Evolutionary conservation across 2,113 vertebrate species (phyloP), one percentile per base, ranked within the genome.

Genomic region (Cephalopterus ornatus): DNA sequence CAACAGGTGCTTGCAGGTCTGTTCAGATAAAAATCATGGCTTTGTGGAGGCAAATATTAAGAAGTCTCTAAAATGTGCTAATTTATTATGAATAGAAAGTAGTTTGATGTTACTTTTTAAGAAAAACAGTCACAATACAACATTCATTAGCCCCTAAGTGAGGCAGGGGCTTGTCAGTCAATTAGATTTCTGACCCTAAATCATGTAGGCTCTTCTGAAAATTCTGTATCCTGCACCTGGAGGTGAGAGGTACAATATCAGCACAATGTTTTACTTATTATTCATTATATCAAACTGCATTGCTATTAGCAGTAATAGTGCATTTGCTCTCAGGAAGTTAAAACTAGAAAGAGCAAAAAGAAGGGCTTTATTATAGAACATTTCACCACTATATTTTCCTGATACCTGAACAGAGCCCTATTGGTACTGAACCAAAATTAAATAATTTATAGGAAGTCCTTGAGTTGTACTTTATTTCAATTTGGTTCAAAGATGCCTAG

Each of bases 1-100:
- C 95, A 97, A 97, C 96, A 97, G 96, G 96, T 97, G 96, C 94
- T 95, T 91, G 95, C 96, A 97, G 95, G 96, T 97, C 96, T 97
- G 96, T 96, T 97, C 93, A 96, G 94, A 95, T 76, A 96, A 92
- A 97, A 96, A 96, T 93, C 50, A 75, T 87, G 94, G 86, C 93
- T 96, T 96, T 96, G 89, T 95, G 77, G 94, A 96, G 56, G 93
- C 93, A 97, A 97, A 97, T 97, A 97, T 96, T 97, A 97, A 97
- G 73, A 96, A 95, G 56, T 74, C 89, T 96, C 74, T 86, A 96
- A 97, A 97, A 97, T 91, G 96, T 97, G 96, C 78, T 97, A 97
- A 97, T 97, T 97, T 97, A 97, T 97, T 95, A 96, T 95, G 96
- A 97, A 97, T 97, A 97, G 73, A 97, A 95, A 97, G 94, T 76